Percentiles rank a stretch among this genome's conserved stretches.
Evolutionary conservation across 2,797 vertebrate species (phyloP).

Genomic region (Manis crassicaudata): DNA sequence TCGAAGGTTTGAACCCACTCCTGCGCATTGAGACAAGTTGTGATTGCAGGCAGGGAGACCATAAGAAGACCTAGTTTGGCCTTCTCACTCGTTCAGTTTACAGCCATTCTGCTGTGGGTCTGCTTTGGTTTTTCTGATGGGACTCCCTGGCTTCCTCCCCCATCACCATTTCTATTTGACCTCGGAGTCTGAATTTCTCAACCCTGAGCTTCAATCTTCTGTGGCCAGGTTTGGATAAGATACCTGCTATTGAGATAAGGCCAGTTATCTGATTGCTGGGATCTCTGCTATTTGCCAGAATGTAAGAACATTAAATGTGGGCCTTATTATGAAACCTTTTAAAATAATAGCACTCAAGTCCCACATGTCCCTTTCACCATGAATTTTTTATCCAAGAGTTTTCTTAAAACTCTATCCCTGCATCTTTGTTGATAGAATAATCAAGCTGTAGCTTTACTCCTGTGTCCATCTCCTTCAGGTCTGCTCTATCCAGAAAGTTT

Average conservation of each 20-base stretch:
- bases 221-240: not conserved
- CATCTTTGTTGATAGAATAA: not conserved
- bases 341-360: slow-evolving; percentile 25
- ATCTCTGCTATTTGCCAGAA: slow-evolving; percentile 40
- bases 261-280: not conserved
- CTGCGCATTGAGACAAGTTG: not conserved
- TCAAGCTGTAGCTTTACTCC: not conserved
- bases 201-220: not conserved
- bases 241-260: not conserved
- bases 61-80: not conserved
- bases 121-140: not conserved
- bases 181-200: slow-evolving; percentile 37
- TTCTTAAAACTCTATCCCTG: not conserved
- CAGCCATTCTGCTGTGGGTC: not conserved
- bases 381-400: slow-evolving; percentile 50
- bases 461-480: not conserved
- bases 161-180: not conserved
- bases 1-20: not conserved
- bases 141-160: not conserved
- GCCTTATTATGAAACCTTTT: slow-evolving; percentile 23
- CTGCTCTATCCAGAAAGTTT: not conserved
- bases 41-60: not conserved
- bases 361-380: slow-evolving; percentile 19
- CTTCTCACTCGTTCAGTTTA: not conserved
- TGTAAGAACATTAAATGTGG: not conserved